Conservation (phyloP, 2,113 vertebrate genomes). For the Callospermophilus lateralis region DNA sequence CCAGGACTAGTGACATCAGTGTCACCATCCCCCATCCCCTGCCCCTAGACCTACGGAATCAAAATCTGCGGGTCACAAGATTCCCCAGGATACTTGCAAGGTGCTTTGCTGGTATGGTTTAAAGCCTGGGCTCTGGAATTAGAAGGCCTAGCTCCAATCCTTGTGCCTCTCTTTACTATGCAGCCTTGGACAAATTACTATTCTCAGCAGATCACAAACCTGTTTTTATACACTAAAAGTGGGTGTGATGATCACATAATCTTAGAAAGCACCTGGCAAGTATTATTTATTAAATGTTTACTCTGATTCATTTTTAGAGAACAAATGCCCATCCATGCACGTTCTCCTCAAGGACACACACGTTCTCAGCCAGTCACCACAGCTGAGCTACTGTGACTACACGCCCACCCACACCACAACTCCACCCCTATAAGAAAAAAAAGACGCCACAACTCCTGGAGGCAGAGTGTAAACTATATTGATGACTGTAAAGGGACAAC, state of each 20-base stretch:
- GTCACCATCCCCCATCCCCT: rapidly evolving
- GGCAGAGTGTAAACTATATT: constrained; percentile 81
- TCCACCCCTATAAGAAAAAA: constrained; percentile 7
- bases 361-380: neutral
- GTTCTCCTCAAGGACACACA: neutral
- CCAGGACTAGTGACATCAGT: neutral
- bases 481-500: constrained; percentile 65
- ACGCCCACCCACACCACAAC: neutral
- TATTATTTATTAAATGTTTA: neutral
- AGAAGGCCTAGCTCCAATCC: neutral
- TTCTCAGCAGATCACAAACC: neutral
- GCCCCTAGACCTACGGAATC: neutral
- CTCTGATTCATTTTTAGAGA: neutral
- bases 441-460: constrained; percentile 64
- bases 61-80: neutral
- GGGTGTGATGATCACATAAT: neutral
- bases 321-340: neutral
- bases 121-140: neutral
- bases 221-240: neutral
- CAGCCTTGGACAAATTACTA: neutral
- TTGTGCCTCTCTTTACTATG: neutral
- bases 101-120: neutral
- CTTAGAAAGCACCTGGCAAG: neutral
- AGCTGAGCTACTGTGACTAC: neutral
- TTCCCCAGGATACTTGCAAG: neutral